A percentile compares a stretch with the other conserved stretches of the same genome.
Evolutionary conservation across 2,888 invertebrate genomes (phyloP).

Genomic region (Apotomis turbidana): DNA sequence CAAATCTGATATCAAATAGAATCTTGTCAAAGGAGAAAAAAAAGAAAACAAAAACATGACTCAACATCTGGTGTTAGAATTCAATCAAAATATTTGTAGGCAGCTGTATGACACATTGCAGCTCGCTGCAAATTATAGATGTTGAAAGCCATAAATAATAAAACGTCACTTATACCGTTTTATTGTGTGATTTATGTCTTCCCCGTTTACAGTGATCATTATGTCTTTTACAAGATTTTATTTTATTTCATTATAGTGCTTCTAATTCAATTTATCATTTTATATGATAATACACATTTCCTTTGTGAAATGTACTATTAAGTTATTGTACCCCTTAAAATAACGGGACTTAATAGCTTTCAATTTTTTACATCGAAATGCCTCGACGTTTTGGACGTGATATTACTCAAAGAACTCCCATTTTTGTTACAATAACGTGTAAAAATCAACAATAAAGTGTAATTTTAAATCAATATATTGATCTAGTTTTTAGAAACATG

Average conservation of each 20-base stretch:
- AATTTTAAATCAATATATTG: no score
- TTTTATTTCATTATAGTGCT: neutral
- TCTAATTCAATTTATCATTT: neutral
- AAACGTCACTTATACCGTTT: conserved; percentile 20
- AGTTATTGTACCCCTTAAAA: no score
- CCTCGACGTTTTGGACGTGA: no score
- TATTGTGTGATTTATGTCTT: conserved; percentile 26
- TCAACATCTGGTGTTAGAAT: conserved; percentile 28
- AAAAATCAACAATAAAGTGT: no score
- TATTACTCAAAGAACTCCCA: no score
- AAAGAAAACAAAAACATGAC: neutral
- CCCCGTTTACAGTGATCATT: conserved; percentile 20
- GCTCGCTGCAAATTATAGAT: conserved; percentile 16
- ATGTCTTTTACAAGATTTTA: neutral
- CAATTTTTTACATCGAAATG: no score
- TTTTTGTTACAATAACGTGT: neutral
- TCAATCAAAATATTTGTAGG: conserved; percentile 31
- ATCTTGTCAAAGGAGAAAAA: conserved; percentile 1
- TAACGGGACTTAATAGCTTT: no score
- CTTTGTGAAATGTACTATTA: no score
- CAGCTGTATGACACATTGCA: conserved; percentile 11
- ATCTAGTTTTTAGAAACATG: no score
- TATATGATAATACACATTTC: no score
- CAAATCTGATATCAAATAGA: no score
- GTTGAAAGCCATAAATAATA: conserved; percentile 30